Conservation (phyloP, 2,888 invertebrate genomes). For the Oscheius myriophilus region DNA sequence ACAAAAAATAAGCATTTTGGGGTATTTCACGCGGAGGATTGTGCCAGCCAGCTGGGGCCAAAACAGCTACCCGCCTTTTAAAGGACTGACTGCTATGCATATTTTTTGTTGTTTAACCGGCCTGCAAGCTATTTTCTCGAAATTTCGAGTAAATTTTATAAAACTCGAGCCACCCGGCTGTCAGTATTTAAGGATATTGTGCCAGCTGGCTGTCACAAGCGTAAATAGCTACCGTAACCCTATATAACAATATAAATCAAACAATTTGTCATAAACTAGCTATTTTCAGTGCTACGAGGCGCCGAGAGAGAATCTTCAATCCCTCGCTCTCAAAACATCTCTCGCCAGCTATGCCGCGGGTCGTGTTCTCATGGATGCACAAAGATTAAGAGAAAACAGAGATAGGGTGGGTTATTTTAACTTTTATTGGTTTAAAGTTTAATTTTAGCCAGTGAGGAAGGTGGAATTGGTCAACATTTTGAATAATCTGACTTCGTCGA, state of each 20-base stretch:
- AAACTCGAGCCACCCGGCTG: too few species aligned
- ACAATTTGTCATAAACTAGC: too few species aligned
- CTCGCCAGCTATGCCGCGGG: constrained; percentile 75
- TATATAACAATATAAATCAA: too few species aligned
- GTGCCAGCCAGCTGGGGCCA: neutral
- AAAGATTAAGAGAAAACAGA: constrained; percentile 37
- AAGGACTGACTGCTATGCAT: too few species aligned
- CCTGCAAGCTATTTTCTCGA: too few species aligned
- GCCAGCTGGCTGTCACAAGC: neutral
- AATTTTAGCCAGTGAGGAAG: constrained; percentile 32
- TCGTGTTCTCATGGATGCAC: constrained; percentile 37
- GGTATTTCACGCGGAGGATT: neutral
- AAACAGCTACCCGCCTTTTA: too few species aligned
- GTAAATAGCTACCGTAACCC: too few species aligned
- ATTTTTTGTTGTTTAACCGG: too few species aligned
- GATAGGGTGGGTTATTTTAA: constrained; percentile 3
- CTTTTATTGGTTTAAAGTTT: neutral
- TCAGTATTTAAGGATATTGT: constrained; percentile 21
- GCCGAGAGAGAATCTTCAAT: constrained; percentile 89
- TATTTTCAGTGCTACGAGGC: constrained; percentile 86
- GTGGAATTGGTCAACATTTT: constrained; percentile 48
- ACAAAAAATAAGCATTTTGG: neutral
- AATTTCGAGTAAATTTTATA: too few species aligned
- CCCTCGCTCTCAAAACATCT: constrained; percentile 84
- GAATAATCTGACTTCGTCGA: constrained; percentile 70